These are phyloP conservation scores for Drosophila simulans DNA, from an alignment of 1,140 invertebrate genomes.

Conservation along the genomic window DNA sequence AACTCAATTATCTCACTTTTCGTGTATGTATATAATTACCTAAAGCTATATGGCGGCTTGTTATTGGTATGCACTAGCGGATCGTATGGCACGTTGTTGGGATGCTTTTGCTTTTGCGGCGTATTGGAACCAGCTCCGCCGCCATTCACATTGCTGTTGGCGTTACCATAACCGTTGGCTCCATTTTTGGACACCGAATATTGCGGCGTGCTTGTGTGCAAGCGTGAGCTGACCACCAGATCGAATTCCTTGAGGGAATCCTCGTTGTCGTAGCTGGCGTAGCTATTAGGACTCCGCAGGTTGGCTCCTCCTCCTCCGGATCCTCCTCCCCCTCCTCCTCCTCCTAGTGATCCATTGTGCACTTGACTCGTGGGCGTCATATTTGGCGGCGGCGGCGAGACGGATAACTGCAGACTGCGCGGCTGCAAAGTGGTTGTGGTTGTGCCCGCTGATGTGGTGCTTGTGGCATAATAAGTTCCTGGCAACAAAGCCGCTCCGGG, in stretches of 20 bases:
- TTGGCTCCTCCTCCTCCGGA: constrained; percentile 18
- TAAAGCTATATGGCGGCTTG: constrained; percentile 95
- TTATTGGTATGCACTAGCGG: constrained; percentile 92
- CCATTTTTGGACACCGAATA: constrained; percentile 32
- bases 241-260: constrained; percentile 83
- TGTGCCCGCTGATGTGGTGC: constrained; percentile 2
- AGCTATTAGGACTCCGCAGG: constrained; percentile 76
- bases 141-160: constrained; percentile 25
- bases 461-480: constrained; percentile 43
- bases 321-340: not conserved
- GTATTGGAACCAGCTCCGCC: constrained; percentile 29
- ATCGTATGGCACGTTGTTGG: constrained; percentile 90
- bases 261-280: constrained; percentile 81
- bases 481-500: constrained; percentile 38
- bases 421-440: constrained; percentile 3
- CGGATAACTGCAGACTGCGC: constrained; percentile 51
- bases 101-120: constrained; percentile 87
- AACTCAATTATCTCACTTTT: too few relatives aligned
- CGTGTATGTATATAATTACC: constrained; percentile 40
- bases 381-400: constrained; percentile 62
- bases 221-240: constrained; percentile 44
- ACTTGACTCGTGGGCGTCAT: constrained; percentile 52
- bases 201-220: constrained; percentile 73
- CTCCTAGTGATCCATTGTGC: constrained; percentile 38
- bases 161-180: constrained; percentile 42